Conservation (phyloP, 1,140 invertebrate genomes). For the Papilio xuthus region DNA sequence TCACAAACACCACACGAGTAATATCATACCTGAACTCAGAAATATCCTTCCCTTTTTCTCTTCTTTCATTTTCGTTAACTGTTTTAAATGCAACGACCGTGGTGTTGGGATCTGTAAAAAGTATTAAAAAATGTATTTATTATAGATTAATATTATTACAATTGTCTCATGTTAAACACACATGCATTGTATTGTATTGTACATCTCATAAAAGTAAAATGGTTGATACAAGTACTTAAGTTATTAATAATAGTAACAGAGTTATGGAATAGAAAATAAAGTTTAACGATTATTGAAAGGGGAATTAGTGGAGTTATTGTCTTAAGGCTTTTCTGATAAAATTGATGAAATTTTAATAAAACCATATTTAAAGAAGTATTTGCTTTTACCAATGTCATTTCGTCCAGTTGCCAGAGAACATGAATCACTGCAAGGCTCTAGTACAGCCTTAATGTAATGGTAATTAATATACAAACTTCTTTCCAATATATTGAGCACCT, state of each 20-base stretch:
- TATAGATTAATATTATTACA: too few species aligned
- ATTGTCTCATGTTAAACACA: too few species aligned
- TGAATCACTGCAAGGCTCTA: neutral
- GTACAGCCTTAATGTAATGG: neutral
- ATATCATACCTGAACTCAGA: neutral
- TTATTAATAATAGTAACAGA: too few species aligned
- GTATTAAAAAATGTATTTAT: neutral
- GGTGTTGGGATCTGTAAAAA: neutral
- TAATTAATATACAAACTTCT: neutral
- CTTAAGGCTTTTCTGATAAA: neutral
- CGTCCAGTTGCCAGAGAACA: neutral
- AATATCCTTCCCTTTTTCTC: neutral
- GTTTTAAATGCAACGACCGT: neutral
- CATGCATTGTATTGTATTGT: too few species aligned
- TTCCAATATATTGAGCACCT: neutral
- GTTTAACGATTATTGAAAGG: too few species aligned
- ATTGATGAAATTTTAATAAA: neutral
- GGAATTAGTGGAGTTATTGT: too few species aligned
- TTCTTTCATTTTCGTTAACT: neutral
- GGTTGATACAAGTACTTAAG: too few species aligned
- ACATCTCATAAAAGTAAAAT: too few species aligned
- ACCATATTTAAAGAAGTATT: neutral
- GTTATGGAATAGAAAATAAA: too few species aligned
- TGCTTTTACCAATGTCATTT: neutral
- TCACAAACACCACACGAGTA: too few species aligned